Base-by-base conservation (phyloP, 2,888 invertebrate genomes). In the Dusona sp. region DNA sequence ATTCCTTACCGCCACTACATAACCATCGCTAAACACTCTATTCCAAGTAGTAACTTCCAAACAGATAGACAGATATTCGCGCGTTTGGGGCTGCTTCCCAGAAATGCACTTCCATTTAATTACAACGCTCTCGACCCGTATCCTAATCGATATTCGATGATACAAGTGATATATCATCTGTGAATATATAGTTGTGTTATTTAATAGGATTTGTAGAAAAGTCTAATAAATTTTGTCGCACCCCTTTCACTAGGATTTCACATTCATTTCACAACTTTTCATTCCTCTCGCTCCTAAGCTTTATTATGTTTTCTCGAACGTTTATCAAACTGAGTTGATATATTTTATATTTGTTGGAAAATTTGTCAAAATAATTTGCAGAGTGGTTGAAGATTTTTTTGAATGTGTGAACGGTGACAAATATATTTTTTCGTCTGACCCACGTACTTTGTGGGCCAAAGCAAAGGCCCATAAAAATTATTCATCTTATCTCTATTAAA, bases 31-130 rank as follows among this genome's bases (percentile, higher is more conserved):
- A 61, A 74, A 65, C 79, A 79, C 38, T 79, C 83, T 45, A 75
- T 77, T 64, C 70, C 48, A 48, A 70, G 85, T 70, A 70, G 75
- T 75, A 85, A 83, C 85, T 85, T 83, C 54, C 83, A 48, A 74
- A 54, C 79, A 68, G 73, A 74, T 79, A 84, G 78, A 79, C 77
- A 74, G 54, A 79, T 83, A 79, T 70, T 72, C 11, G 45, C 29
- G 16, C n/a, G 42, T 45, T 38, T 70, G 16, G 70, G 38, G 70
- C 25, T 45, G 70, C 25, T 48, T 48, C 65, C 54, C 48, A 72
- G 83, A 72, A 83, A 83, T 86, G 83, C 85, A 83, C 85, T 86
- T 72, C 72, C 79, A 79, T 86, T 83, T 86, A 83, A 83, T 86
- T 86, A 86, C 72, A 79, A 75, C 83, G 48, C 79, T 72, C 65